A percentile compares a stretch with the other conserved stretches of the same genome.
These are phyloP conservation scores for Lichenostomus cassidix DNA, from an alignment of 2,113 vertebrate species.

Conservation along the genomic window DNA sequence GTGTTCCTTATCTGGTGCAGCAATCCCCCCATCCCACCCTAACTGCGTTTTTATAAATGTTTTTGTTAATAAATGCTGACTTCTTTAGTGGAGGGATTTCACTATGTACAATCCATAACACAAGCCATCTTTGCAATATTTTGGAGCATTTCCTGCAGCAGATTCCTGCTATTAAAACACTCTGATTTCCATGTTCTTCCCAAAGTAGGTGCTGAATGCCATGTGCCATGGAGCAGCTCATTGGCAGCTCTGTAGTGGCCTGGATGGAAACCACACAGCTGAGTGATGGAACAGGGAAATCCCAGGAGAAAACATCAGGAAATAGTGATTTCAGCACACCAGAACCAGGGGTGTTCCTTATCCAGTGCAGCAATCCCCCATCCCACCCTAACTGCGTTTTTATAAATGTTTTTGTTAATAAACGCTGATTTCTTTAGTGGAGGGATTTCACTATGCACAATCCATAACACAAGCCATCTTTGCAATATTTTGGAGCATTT, in stretches of 20 bases:
- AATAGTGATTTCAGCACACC: rapidly evolving
- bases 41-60: rapidly evolving
- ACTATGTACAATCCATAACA: rapidly evolving
- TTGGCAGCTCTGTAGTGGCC: not conserved
- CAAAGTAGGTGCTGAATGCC: not conserved
- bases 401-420: rapidly evolving
- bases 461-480: not conserved
- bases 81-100: not conserved
- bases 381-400: not conserved
- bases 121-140: not conserved
- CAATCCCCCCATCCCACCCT: not conserved
- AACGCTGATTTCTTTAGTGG: not conserved
- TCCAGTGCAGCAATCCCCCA: not conserved
- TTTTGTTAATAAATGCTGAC: not conserved
- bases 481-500: not conserved
- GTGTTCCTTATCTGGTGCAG: rapidly evolving
- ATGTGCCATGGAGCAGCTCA: not conserved
- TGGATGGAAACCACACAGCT: rapidly evolving
- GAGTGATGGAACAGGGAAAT: not conserved
- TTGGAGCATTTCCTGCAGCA: not conserved
- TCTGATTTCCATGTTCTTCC: not conserved
- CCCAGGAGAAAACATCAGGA: not conserved
- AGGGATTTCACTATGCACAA: not conserved
- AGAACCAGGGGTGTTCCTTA: not conserved
- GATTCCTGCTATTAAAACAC: not conserved